These are phyloP conservation scores for Sparus aurata DNA, from an alignment of 2,797 vertebrate species.

Conservation along the genomic window DNA sequence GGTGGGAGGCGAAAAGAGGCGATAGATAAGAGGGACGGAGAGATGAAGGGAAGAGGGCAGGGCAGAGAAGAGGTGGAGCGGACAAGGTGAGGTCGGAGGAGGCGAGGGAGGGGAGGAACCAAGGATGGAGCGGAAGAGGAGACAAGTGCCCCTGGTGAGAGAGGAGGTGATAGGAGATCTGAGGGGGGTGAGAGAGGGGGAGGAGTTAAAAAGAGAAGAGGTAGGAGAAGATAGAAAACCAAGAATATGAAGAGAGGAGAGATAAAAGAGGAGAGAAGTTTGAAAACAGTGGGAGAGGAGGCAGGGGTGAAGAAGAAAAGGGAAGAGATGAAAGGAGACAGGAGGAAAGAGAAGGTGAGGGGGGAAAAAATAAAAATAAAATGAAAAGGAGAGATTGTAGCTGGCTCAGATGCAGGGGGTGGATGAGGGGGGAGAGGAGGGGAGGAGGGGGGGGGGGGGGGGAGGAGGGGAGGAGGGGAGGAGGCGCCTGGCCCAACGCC, in stretches of 20 bases:
- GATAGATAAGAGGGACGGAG: background rate
- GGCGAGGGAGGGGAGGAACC: background rate
- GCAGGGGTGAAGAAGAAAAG: background rate
- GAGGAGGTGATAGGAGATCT: background rate
- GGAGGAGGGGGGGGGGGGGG: constrained; percentile 7
- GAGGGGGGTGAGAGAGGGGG: background rate
- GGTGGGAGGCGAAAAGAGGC: background rate
- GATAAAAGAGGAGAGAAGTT: constrained; percentile 1
- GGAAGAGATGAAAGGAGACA: constrained; percentile 19
- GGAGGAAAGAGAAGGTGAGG: constrained; percentile 20
- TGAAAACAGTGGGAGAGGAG: constrained; percentile 9
- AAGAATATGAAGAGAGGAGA: constrained; percentile 5
- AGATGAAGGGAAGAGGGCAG: background rate
- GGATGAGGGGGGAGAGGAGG: constrained; percentile 3
- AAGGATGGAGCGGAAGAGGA: background rate
- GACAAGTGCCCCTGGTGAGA: background rate
- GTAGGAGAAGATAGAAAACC: background rate
- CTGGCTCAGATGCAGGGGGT: constrained; percentile 60
- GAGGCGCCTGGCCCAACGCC: constrained; percentile 39
- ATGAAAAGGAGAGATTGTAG: constrained; percentile 65
- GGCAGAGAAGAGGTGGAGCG: background rate
- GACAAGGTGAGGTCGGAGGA: background rate
- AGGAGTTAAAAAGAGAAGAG: background rate
- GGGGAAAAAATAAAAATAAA: constrained; percentile 44
- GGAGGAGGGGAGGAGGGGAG: constrained; percentile 4